Evolutionary conservation across 2,113 vertebrate species (phyloP).

Genomic region (Oreotragus oreotragus): DNA sequence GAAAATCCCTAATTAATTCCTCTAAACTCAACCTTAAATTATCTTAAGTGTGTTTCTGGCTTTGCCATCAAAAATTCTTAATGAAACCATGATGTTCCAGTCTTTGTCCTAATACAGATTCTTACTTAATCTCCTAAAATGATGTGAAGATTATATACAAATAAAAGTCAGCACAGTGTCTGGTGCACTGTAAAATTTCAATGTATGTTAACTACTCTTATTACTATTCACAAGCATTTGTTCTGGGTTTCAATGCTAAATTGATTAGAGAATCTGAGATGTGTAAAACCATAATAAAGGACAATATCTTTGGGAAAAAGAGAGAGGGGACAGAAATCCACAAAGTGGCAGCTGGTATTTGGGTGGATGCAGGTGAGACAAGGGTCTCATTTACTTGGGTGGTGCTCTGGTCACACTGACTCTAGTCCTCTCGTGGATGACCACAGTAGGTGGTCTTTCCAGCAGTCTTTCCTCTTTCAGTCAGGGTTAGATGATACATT

Average conservation of each 20-base stretch:
- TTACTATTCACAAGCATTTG: constrained; percentile 18
- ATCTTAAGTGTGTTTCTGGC: neutral
- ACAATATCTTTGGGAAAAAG: neutral
- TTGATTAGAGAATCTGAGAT: constrained; percentile 22
- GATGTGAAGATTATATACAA: neutral
- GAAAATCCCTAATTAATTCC: neutral
- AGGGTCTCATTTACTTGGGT: neutral
- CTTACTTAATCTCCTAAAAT: neutral
- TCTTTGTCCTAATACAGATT: neutral
- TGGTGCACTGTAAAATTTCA: constrained; percentile 2
- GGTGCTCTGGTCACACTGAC: neutral
- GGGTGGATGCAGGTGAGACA: neutral
- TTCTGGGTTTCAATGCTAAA: constrained; percentile 2
- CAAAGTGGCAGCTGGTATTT: neutral
- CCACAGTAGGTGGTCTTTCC: neutral
- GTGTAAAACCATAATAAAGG: neutral
- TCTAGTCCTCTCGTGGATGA: neutral
- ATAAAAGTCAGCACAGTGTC: neutral
- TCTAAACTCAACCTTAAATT: neutral
- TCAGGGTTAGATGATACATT: neutral
- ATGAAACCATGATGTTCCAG: neutral
- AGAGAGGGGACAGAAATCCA: neutral
- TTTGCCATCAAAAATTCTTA: neutral
- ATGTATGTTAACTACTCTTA: neutral
- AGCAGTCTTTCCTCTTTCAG: neutral